Conservation (phyloP, 2,888 invertebrate genomes). For the Mongoloraphidia duomilia region DNA sequence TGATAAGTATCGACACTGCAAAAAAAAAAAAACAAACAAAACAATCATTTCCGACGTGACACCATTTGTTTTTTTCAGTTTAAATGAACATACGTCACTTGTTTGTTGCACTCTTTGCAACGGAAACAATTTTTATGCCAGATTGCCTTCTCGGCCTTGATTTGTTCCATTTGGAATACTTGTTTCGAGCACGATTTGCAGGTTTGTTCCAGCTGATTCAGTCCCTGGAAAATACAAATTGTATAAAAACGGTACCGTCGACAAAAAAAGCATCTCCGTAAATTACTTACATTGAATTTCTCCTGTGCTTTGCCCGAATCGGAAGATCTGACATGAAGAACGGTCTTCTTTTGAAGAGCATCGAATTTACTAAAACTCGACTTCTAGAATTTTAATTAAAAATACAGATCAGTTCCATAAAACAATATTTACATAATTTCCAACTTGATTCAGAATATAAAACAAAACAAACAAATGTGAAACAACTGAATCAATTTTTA, state of each 20-base stretch:
- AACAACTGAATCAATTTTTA: too few species aligned
- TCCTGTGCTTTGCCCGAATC: constrained; percentile 52
- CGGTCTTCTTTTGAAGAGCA: constrained; percentile 50
- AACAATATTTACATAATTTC: background rate
- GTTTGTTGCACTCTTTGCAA: constrained; percentile 84
- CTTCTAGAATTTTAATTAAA: constrained; percentile 39
- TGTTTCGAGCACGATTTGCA: constrained; percentile 78
- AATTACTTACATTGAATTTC: constrained; percentile 46
- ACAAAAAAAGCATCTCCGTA: background rate
- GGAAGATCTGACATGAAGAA: constrained; percentile 49
- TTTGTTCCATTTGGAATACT: constrained; percentile 93
- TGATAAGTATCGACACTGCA: constrained; percentile 82
- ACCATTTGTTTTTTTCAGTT: too few species aligned
- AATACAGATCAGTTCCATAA: constrained; percentile 1
- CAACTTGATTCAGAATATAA: background rate
- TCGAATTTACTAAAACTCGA: constrained; percentile 66
- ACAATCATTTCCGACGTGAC: background rate
- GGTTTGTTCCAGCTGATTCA: constrained; percentile 35
- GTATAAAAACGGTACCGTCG: constrained; percentile 4
- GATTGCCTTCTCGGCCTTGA: constrained; percentile 77
- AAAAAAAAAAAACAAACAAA: constrained; percentile 13
- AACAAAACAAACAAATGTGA: background rate
- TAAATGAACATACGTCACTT: constrained; percentile 57
- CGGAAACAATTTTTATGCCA: constrained; percentile 95
- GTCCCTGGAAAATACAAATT: constrained; percentile 24